Evolutionary conservation across 1,140 invertebrate genomes (phyloP).

Genomic region (Agrilus planipennis): DNA sequence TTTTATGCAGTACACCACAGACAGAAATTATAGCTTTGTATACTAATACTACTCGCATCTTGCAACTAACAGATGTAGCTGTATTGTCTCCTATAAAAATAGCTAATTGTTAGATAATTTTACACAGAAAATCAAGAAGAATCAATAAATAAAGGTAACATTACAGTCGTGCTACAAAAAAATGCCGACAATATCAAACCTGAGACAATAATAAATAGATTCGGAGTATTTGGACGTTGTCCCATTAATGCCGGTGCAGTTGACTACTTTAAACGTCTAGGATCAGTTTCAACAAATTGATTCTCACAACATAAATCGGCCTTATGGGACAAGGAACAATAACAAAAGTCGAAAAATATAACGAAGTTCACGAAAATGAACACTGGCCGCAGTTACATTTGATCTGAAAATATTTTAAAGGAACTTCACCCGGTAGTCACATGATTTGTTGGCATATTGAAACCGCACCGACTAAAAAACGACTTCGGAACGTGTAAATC

Average conservation of each 20-base stretch:
- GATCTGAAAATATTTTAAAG: too few species aligned
- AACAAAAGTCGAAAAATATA: too few species aligned
- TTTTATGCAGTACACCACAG: background rate
- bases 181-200: background rate
- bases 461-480: too few species aligned
- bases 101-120: conserved; percentile 17
- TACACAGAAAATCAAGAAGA: conserved; percentile 13
- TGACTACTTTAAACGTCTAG: conserved; percentile 21
- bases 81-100: conserved; percentile 29
- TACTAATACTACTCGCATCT: conserved; percentile 33
- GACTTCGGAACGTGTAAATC: too few species aligned
- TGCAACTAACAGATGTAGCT: conserved; percentile 33
- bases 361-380: too few species aligned
- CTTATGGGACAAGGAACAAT: too few species aligned
- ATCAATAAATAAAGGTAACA: conserved; percentile 4
- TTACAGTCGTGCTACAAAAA: conserved; percentile 8
- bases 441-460: too few species aligned
- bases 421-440: too few species aligned
- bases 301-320: too few species aligned
- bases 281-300: too few species aligned
- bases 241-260: conserved; percentile 28
- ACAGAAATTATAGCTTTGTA: conserved; percentile 15
- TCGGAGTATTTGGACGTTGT: conserved; percentile 28
- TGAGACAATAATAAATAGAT: conserved; percentile 27
- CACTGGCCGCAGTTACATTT: too few species aligned